Evolutionary conservation across 2,113 vertebrate genomes (phyloP).

Genomic region (Entomyzon cyanotis): DNA sequence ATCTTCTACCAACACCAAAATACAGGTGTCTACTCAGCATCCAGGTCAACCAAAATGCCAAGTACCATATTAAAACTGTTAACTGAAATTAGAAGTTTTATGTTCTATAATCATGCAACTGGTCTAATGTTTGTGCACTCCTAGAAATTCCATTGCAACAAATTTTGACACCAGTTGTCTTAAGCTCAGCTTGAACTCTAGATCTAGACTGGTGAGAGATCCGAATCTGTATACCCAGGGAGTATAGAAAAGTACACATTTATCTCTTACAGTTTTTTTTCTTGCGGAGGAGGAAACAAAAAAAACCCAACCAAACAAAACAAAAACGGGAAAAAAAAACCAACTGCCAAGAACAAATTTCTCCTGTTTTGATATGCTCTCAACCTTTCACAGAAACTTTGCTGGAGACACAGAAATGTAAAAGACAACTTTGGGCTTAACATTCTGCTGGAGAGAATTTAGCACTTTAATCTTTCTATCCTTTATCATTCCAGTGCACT

Average conservation of each 20-base stretch:
- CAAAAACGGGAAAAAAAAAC: rapidly evolving
- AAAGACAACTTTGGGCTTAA: background rate
- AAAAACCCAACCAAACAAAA: background rate
- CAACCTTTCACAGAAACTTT: background rate
- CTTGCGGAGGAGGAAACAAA: background rate
- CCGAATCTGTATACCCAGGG: background rate
- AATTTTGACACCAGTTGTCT: background rate
- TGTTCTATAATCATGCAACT: rapidly evolving
- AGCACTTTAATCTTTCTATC: background rate
- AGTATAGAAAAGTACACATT: background rate
- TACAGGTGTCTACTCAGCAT: background rate
- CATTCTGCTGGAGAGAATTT: background rate
- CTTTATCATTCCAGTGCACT: background rate
- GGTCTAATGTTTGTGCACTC: background rate
- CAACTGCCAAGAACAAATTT: background rate
- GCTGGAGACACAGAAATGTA: background rate
- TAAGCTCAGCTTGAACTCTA: background rate
- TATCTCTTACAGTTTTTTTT: background rate
- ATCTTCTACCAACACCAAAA: background rate
- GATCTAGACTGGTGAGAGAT: background rate
- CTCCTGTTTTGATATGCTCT: background rate
- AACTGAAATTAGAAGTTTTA: background rate
- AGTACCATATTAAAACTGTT: background rate
- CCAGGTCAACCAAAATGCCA: background rate
- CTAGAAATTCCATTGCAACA: background rate